These are phyloP conservation scores for Holacanthus passer DNA, from an alignment of 2,113 vertebrate species.

Conservation along the genomic window DNA sequence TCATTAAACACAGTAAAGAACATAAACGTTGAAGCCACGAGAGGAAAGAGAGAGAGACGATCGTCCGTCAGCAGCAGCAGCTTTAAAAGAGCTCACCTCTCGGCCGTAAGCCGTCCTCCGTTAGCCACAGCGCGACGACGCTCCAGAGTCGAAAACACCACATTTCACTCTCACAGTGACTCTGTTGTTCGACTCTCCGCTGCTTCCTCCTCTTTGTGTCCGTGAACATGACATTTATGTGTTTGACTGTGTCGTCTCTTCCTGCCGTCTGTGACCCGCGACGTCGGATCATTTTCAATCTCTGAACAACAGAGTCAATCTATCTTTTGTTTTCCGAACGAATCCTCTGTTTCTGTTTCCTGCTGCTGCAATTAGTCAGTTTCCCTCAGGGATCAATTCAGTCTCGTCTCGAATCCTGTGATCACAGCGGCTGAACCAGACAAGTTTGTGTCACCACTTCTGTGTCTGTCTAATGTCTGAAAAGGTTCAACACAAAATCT, in stretches of 20 bases:
- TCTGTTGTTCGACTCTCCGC: background rate
- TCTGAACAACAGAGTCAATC: background rate
- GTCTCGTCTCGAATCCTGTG: background rate
- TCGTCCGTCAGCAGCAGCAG: background rate
- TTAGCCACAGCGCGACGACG: background rate
- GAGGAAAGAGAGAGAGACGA: conserved; percentile 12
- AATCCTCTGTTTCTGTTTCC: conserved; percentile 1
- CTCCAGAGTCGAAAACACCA: background rate
- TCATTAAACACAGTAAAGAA: background rate
- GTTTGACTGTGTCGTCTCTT: background rate
- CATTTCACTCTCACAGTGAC: background rate
- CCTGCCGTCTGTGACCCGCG: background rate
- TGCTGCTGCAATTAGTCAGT: background rate
- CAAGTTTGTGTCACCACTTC: too few species aligned
- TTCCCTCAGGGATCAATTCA: conserved; percentile 19
- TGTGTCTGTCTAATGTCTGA: too few species aligned
- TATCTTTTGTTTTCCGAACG: background rate
- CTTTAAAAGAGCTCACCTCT: conserved; percentile 17
- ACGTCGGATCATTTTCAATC: background rate
- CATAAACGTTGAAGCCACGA: background rate
- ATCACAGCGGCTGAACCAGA: too few species aligned
- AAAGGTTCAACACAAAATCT: background rate
- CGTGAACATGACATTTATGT: too few species aligned
- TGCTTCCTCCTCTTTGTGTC: background rate
- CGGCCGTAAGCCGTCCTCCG: background rate